phyloP scores from a whole-genome alignment of 2,113 vertebrate species.

The Tringa solitaria region DNA sequence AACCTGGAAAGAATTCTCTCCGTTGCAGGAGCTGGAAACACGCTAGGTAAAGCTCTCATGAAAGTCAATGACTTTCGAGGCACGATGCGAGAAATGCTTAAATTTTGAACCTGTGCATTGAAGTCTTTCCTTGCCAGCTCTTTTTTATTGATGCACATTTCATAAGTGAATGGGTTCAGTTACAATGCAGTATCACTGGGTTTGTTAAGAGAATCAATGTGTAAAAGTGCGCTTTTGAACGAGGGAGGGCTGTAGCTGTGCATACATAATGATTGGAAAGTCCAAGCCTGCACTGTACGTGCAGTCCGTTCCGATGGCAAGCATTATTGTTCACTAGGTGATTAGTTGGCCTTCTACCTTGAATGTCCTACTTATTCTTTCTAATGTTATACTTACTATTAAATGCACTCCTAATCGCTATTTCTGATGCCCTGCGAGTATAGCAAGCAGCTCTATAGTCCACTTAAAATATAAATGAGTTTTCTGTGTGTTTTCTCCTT shows the following conservation, averaged over 20 bases:
- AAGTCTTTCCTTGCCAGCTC: background rate
- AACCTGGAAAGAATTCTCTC: background rate
- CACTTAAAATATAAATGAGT: background rate
- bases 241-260: background rate
- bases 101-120: background rate
- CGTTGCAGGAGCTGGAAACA: background rate
- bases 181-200: background rate
- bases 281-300: background rate
- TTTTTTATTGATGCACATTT: background rate
- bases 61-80: background rate
- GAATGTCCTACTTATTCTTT: background rate
- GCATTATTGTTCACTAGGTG: background rate
- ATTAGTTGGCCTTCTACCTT: background rate
- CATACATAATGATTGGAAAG: background rate
- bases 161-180: background rate
- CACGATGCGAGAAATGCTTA: background rate
- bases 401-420: background rate
- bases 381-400: background rate
- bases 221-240: background rate
- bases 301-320: background rate
- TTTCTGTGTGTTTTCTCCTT: background rate
- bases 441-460: background rate
- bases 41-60: background rate
- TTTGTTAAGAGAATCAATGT: background rate
- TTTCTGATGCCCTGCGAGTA: background rate